Conservation (phyloP, 1,140 invertebrate species). For the Trichogramma pretiosum region DNA sequence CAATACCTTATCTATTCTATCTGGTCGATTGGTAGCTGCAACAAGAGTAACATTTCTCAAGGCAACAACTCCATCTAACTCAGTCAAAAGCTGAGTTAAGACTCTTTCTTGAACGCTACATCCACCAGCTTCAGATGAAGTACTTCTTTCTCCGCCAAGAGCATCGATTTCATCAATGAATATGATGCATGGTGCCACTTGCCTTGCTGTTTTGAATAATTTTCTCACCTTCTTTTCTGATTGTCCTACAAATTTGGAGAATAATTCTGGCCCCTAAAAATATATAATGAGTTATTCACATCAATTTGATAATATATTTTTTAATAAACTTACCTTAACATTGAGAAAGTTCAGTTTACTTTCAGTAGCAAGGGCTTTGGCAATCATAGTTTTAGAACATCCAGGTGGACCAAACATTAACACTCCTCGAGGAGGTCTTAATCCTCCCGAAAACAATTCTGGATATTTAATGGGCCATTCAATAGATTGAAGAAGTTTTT, state of each 20-base stretch:
- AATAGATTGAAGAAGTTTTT: constrained; percentile 79
- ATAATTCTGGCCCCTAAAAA: constrained; percentile 69
- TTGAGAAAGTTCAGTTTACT: constrained; percentile 88
- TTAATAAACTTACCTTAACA: constrained; percentile 57
- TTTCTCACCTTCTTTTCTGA: constrained; percentile 88
- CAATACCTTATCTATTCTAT: constrained; percentile 80
- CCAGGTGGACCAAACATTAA: constrained; percentile 96
- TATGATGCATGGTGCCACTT: constrained; percentile 87
- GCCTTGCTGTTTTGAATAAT: constrained; percentile 82
- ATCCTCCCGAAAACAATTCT: constrained; percentile 82
- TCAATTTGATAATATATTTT: no score
- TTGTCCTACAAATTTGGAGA: constrained; percentile 97
- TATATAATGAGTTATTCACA: no score
- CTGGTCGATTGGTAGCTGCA: constrained; percentile 94
- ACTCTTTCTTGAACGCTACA: constrained; percentile 73
- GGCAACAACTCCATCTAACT: constrained; percentile 82
- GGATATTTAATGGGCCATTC: constrained; percentile 88
- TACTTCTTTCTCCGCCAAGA: constrained; percentile 66
- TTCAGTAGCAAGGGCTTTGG: constrained; percentile 88
- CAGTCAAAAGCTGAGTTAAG: constrained; percentile 77
- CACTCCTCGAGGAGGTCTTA: constrained; percentile 87
- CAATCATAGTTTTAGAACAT: constrained; percentile 95
- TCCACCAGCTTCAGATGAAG: constrained; percentile 42
- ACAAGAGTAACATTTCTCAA: constrained; percentile 80
- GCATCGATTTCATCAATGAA: constrained; percentile 99